Conservation (phyloP, 2,797 vertebrate genomes). For the Silurus lanzhouensis region DNA sequence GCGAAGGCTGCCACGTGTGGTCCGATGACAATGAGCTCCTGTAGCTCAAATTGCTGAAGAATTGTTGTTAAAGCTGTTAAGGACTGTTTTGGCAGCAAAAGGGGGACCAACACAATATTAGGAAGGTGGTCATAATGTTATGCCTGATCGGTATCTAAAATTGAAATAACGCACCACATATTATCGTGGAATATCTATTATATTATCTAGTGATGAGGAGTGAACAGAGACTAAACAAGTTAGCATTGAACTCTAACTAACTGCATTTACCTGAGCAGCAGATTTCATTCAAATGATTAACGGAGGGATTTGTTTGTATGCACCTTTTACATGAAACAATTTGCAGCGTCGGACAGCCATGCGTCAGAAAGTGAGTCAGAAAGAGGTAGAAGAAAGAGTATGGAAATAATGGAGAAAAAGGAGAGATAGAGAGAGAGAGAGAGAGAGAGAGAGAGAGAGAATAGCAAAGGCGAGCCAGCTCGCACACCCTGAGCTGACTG, state of each 20-base stretch:
- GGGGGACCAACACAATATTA: no score
- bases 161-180: no score
- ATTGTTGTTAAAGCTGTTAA: no score
- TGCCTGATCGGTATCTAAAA: no score
- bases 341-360: conserved; percentile 9
- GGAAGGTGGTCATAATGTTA: no score
- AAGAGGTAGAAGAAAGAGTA: conserved; percentile 58
- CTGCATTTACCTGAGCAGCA: background rate
- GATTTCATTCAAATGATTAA: background rate
- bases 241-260: background rate
- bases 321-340: conserved; percentile 25
- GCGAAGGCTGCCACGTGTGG: no score
- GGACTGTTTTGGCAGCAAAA: no score
- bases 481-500: conserved; percentile 29
- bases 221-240: background rate
- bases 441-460: conserved; percentile 5
- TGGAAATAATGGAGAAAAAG: background rate
- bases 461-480: conserved; percentile 5
- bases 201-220: background rate
- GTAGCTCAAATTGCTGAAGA: no score
- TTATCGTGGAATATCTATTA: no score
- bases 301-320: background rate
- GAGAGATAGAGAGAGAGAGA: background rate
- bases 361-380: conserved; percentile 32
- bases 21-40: no score